Evolutionary conservation across 2,888 invertebrate species (phyloP).

Genomic region (Colostygia pectinataria): DNA sequence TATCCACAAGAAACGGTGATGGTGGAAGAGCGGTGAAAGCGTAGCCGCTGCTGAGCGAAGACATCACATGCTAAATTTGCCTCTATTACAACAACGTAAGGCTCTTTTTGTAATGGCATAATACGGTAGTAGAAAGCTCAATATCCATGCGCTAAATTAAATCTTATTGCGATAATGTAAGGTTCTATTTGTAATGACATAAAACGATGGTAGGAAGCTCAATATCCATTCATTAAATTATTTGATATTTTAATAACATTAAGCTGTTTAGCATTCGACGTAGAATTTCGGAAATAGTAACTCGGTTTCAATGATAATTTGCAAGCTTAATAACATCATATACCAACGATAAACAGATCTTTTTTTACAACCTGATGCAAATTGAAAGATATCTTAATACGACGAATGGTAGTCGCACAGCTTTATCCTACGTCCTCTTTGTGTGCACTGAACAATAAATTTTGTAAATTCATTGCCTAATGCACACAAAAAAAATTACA

Average conservation of each 20-base stretch:
- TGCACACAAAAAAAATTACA: too few species aligned
- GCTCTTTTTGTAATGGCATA: slow-evolving; percentile 18
- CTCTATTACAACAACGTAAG: slow-evolving; percentile 19
- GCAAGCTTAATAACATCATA: slow-evolving; percentile 1
- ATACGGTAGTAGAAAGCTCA: slow-evolving; percentile 3
- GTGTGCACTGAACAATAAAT: too few species aligned
- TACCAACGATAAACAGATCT: background rate
- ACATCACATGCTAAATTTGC: slow-evolving; percentile 18
- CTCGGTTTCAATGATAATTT: slow-evolving; percentile 4
- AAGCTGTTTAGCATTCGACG: background rate
- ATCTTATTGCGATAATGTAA: slow-evolving; percentile 11
- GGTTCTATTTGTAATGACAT: slow-evolving; percentile 17
- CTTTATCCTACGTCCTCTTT: too few species aligned
- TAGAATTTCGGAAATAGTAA: background rate
- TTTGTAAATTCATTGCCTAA: too few species aligned
- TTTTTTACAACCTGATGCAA: background rate
- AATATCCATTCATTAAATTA: slow-evolving; percentile 10
- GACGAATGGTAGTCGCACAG: too few species aligned
- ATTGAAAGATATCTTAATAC: too few species aligned
- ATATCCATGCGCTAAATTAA: slow-evolving; percentile 12
- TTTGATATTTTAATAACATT: slow-evolving; percentile 7
- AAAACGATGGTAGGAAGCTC: slow-evolving; percentile 2
- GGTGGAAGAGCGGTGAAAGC: slow-evolving; percentile 94
- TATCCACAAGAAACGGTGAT: slow-evolving; percentile 97
- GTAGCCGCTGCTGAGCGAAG: slow-evolving; percentile 13